Conservation (phyloP, 2,113 vertebrate genomes). For the Nerophis lumbriciformis region DNA sequence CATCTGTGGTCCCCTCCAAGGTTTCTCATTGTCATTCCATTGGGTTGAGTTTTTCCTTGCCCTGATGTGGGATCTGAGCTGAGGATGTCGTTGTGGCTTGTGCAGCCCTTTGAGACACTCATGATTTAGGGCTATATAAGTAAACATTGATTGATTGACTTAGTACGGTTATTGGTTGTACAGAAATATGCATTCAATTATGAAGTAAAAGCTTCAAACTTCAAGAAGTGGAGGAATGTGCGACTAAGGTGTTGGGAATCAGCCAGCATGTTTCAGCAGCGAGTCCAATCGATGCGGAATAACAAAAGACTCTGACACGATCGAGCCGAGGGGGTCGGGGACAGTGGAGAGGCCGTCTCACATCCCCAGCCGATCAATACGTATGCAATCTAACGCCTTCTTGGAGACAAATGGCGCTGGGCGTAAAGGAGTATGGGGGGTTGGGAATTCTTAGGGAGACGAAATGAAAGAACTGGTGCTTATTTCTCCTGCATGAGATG, state of each 20-base stretch:
- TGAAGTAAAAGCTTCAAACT: neutral
- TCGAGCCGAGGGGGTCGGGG: slow-evolving; percentile 42
- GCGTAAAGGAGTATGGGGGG: slow-evolving; percentile 1
- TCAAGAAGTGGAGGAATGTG: slow-evolving; percentile 29
- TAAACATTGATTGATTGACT: no score
- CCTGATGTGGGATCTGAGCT: no score
- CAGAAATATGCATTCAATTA: neutral
- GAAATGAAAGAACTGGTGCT: slow-evolving; percentile 23
- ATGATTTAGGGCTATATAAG: no score
- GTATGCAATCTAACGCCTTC: slow-evolving; percentile 48
- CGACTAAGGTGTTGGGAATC: slow-evolving; percentile 45
- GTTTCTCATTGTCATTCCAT: no score
- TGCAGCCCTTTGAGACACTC: no score
- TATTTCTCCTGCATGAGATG: slow-evolving; percentile 18
- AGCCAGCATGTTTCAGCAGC: slow-evolving; percentile 47
- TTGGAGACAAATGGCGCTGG: slow-evolving; percentile 42
- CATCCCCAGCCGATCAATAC: slow-evolving; percentile 53
- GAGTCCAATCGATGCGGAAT: slow-evolving; percentile 52
- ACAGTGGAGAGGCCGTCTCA: slow-evolving; percentile 49
- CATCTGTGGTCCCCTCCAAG: no score
- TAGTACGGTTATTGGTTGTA: neutral
- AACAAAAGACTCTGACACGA: slow-evolving; percentile 65
- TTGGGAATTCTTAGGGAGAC: neutral
- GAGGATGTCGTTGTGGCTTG: no score
- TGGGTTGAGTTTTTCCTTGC: no score